Base-by-base conservation (phyloP, 1,140 invertebrate species). In the Antheraea mylitta region DNA sequence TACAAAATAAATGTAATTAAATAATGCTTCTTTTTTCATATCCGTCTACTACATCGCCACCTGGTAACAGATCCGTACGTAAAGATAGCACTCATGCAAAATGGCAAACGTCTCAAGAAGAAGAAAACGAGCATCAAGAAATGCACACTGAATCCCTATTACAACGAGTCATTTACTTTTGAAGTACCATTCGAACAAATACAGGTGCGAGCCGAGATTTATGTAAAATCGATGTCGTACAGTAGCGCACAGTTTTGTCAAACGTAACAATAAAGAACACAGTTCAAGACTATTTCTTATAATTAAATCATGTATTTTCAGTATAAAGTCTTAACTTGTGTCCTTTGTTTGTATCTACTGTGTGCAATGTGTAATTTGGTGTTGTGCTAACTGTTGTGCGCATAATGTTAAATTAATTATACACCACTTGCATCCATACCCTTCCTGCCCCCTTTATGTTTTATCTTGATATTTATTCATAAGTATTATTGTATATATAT, bases 91-190 rank as follows among this genome's bases (percentile, higher is more conserved):
- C 94, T 99, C 86, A 99, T 99, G 97, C 98, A 99, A 94, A 99
- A 99, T 91, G 99, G 98, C 82, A 99, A 99, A 93, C 95, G 99
- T 87, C 94, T 99, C 89, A 99, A 99, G 95, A 99, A 99, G 95
- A 99, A 99, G 97, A 99, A 99, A 95, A 99, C 99, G 75, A 99
- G 98, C 87, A 99, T 99, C 94, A 99, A 99, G 95, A 99, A 99
- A 94, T 99, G 99, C 94, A 99, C 99, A 81, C 95, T 99, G 92
- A 99, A 99, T 95, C 99, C 99, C 78, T 99, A 99, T 95, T 99
- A 99, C 96, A 99, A 99, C 95, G 99, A 99, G 96, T 99, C 99
- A 83, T 99, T 99, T 95, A 98, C 98, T 90, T 99, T 99, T 95
- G 99, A 99, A 96, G 98, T 99, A 94, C 99, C 99, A 87, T 99